These are phyloP conservation scores for Erpetoichthys calabaricus DNA, from an alignment of 2,797 vertebrate genomes.

Conservation along the genomic window DNA sequence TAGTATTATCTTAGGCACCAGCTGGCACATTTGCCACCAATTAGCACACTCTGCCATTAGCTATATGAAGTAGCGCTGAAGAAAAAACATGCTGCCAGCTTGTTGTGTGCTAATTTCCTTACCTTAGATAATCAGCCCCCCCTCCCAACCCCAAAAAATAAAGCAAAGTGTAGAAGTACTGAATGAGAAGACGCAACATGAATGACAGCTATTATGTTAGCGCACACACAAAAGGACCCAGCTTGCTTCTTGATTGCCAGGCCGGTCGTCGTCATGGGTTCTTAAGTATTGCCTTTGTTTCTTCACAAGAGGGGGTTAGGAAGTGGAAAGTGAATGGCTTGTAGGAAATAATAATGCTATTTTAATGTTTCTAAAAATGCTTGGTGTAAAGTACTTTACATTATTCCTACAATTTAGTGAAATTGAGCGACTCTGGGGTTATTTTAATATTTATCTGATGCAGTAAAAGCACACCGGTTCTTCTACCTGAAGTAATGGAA, in stretches of 20 bases:
- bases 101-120: constrained; percentile 71
- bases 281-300: constrained; percentile 69
- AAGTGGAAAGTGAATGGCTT: constrained; percentile 31
- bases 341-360: constrained; percentile 48
- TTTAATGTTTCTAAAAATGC: neutral
- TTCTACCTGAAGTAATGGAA: no score
- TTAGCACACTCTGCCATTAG: constrained; percentile 97
- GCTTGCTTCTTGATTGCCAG: constrained; percentile 72
- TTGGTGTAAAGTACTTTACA: constrained; percentile 23
- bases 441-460: neutral
- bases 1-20: constrained; percentile 92
- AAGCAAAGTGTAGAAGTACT: constrained; percentile 56
- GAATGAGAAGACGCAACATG: constrained; percentile 43
- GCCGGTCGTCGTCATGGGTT: constrained; percentile 44
- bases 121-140: constrained; percentile 74
- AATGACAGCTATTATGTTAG: constrained; percentile 76
- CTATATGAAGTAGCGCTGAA: constrained; percentile 67
- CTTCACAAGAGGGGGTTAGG: constrained; percentile 34
- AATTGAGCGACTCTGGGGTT: constrained; percentile 54
- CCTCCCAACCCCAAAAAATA: constrained; percentile 55
- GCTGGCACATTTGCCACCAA: constrained; percentile 93
- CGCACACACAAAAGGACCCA: constrained; percentile 70
- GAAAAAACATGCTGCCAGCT: constrained; percentile 44
- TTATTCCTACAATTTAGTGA: constrained; percentile 51
- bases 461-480: no score